Evolutionary conservation across 2,888 invertebrate species (phyloP).

Genomic region (Thymelicus acteon): DNA sequence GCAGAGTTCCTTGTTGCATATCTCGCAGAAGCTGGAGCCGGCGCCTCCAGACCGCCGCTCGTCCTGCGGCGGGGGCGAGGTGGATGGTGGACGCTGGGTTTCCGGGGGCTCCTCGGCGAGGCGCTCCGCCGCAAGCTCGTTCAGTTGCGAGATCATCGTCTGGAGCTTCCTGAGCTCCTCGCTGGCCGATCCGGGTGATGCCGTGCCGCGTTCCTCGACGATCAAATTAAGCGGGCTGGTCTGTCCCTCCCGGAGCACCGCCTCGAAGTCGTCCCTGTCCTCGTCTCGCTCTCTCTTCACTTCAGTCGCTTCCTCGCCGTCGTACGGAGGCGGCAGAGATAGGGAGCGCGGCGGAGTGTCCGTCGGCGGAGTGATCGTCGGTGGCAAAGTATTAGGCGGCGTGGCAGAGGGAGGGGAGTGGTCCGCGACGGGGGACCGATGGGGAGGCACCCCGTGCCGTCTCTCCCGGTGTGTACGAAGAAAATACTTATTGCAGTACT

Average conservation of each 20-base stretch:
- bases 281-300: constrained; percentile 82
- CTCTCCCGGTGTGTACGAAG: constrained; percentile 96
- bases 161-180: constrained; percentile 95
- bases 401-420: constrained; percentile 82
- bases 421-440: constrained; percentile 65
- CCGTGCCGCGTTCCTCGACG: constrained; percentile 86
- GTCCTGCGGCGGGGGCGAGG: constrained; percentile 72
- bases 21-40: constrained; percentile 96
- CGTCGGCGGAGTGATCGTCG: constrained; percentile 88
- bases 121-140: constrained; percentile 89
- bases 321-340: constrained; percentile 89
- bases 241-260: constrained; percentile 85
- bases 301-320: constrained; percentile 61
- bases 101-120: constrained; percentile 69
- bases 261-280: constrained; percentile 73
- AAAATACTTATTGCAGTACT: constrained; percentile 97
- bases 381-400: constrained; percentile 62
- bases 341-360: constrained; percentile 87
- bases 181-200: constrained; percentile 87
- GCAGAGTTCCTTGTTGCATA: constrained; percentile 99
- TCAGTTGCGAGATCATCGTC: constrained; percentile 95
- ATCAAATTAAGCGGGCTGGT: constrained; percentile 92
- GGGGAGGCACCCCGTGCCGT: constrained; percentile 91
- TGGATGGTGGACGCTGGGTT: constrained; percentile 63
- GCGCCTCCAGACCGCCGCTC: constrained; percentile 80